Conservation (phyloP, 2,888 invertebrate species). For the Sminthurinus aureus region DNA sequence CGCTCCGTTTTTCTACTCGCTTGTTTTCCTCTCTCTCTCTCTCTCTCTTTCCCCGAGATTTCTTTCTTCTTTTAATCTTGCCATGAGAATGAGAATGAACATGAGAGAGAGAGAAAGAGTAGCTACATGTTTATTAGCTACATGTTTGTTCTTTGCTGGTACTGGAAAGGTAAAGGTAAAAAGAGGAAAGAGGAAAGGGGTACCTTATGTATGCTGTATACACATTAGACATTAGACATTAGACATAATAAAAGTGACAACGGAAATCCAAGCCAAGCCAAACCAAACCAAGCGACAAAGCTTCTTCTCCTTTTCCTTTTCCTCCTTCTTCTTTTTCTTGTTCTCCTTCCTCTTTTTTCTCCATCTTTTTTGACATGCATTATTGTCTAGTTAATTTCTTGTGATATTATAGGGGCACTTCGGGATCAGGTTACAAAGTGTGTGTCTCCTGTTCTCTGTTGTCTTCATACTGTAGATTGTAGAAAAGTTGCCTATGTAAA, state of each 20-base stretch:
- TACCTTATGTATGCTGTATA: too few relatives aligned
- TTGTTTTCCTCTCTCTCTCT: slow-evolving; percentile 13
- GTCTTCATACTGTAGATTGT: too few relatives aligned
- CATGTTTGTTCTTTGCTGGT: neutral
- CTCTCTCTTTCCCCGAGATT: slow-evolving; percentile 4
- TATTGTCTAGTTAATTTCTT: slow-evolving; percentile 20
- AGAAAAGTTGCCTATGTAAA: too few relatives aligned
- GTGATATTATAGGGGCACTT: slow-evolving; percentile 22
- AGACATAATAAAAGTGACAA: neutral
- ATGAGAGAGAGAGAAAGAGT: neutral
- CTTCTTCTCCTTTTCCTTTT: too few relatives aligned
- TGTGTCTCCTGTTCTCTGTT: neutral
- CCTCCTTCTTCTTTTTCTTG: too few relatives aligned
- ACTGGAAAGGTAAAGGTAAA: neutral
- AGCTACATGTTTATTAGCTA: neutral
- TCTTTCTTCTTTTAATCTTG: slow-evolving; percentile 15
- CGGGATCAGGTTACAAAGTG: neutral
- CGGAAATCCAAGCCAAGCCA: neutral
- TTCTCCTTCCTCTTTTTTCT: neutral
- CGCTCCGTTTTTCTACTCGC: neutral
- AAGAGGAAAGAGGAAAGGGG: too few relatives aligned
- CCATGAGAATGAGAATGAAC: neutral
- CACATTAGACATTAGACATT: too few relatives aligned
- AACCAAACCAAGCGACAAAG: too few relatives aligned
- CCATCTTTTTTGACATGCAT: slow-evolving; percentile 3